phyloP scores from a whole-genome alignment of 64 coral and sea anemone species.

The Montipora capricornis region DNA sequence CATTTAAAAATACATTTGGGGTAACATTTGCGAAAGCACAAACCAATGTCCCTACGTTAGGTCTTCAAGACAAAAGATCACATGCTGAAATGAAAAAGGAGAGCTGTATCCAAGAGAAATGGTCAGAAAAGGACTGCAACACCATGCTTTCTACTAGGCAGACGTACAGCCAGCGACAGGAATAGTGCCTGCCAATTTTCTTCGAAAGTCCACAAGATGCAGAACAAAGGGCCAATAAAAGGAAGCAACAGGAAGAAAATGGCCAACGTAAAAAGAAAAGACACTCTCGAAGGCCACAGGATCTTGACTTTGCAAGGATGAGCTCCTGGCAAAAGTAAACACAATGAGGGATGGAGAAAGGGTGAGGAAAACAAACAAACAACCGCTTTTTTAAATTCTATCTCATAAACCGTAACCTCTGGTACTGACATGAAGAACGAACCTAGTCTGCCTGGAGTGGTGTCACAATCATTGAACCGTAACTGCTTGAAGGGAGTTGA shows the following conservation, averaged over 20 bases:
- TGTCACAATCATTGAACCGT: no score
- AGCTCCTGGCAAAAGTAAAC: slow-evolving; percentile 28
- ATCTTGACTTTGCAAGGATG: slow-evolving; percentile 52
- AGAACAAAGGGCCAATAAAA: not conserved
- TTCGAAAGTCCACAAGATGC: slow-evolving; percentile 33
- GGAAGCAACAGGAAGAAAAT: not conserved
- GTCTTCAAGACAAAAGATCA: slow-evolving; percentile 33
- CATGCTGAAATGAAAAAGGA: slow-evolving; percentile 14
- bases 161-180: slow-evolving; percentile 26
- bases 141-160: slow-evolving; percentile 16
- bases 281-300: slow-evolving; percentile 35
- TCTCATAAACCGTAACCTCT: no score
- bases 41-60: not conserved
- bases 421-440: no score
- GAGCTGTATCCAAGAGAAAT: not conserved
- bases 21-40: slow-evolving; percentile 39
- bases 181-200: slow-evolving; percentile 10
- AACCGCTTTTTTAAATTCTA: no score
- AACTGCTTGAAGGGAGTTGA: no score
- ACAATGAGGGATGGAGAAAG: slow-evolving; percentile 37
- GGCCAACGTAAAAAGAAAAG: slow-evolving; percentile 11
- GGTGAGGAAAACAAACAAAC: not conserved
- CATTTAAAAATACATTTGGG: slow-evolving; percentile 20
- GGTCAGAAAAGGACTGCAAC: slow-evolving; percentile 40
- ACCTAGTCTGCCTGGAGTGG: no score